These are phyloP conservation scores for Porites lobata DNA, from an alignment of 92 coral and sea anemone genomes.

Conservation along the genomic window DNA sequence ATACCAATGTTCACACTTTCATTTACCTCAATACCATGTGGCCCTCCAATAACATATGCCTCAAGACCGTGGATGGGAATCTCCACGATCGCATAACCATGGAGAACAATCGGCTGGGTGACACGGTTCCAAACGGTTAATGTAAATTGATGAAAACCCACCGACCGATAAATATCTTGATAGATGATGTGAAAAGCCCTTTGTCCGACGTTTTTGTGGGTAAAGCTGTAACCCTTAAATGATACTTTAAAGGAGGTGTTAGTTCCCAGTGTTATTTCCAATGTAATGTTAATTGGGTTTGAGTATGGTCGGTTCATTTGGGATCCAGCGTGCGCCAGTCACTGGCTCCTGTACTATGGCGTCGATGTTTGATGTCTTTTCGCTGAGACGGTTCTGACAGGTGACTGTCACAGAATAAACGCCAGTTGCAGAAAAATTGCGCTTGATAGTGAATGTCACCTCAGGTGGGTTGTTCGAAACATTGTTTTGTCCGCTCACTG, in stretches of 20 bases:
- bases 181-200: constrained; percentile 2
- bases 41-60: constrained; percentile 7
- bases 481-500: not conserved
- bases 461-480: not conserved
- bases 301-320: not conserved
- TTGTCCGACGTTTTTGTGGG: constrained; percentile 18
- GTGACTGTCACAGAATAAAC: constrained; percentile 12
- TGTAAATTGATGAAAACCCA: constrained; percentile 32
- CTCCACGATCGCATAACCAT: constrained; percentile 53
- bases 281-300: constrained; percentile 29
- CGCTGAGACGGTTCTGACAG: constrained; percentile 56
- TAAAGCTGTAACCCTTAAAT: constrained; percentile 33
- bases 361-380: constrained; percentile 2
- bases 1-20: constrained; percentile 18
- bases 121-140: constrained; percentile 57
- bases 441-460: constrained; percentile 20
- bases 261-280: constrained; percentile 51
- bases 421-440: constrained; percentile 22
- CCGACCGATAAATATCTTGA: constrained; percentile 33
- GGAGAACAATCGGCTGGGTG: constrained; percentile 17
- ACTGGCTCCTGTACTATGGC: constrained; percentile 27
- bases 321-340: not conserved
- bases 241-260: constrained; percentile 49
- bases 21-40: constrained; percentile 47
- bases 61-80: constrained; percentile 45